These are phyloP conservation scores for Masnerella sp. DNA, from an alignment of 2,888 invertebrate genomes.

Conservation along the genomic window DNA sequence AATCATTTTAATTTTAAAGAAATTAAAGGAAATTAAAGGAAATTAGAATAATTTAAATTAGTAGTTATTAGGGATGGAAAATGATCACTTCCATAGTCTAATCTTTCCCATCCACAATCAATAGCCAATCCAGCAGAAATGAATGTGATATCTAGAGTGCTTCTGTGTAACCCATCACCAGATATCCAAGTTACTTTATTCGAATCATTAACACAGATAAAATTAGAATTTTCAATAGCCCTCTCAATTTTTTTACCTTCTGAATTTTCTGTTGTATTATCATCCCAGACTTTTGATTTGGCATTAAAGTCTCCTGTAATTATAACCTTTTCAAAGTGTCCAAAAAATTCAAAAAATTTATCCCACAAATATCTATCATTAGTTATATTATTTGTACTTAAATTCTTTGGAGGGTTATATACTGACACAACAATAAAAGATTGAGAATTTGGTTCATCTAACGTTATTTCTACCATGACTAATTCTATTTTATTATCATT, in stretches of 20 bases:
- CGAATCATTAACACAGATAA: not conserved
- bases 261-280: not conserved
- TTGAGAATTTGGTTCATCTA: not conserved
- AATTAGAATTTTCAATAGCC: not conserved
- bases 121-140: not conserved
- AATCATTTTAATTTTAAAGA: too few relatives aligned
- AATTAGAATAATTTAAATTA: not conserved
- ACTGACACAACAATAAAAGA: not conserved
- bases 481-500: not conserved
- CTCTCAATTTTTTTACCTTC: not conserved
- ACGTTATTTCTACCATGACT: not conserved
- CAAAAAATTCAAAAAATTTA: not conserved
- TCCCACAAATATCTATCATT: not conserved
- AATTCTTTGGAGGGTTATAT: not conserved
- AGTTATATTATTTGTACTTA: too few relatives aligned
- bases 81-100: conserved; percentile 2
- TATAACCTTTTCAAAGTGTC: not conserved
- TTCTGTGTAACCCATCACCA: not conserved
- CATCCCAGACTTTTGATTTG: not conserved
- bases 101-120: not conserved
- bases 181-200: not conserved
- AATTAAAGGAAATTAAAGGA: too few relatives aligned
- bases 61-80: not conserved
- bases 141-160: not conserved
- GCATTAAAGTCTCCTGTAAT: not conserved